phyloP scores from a whole-genome alignment of 2,888 invertebrate species.

The Cantharis flavilabris region DNA sequence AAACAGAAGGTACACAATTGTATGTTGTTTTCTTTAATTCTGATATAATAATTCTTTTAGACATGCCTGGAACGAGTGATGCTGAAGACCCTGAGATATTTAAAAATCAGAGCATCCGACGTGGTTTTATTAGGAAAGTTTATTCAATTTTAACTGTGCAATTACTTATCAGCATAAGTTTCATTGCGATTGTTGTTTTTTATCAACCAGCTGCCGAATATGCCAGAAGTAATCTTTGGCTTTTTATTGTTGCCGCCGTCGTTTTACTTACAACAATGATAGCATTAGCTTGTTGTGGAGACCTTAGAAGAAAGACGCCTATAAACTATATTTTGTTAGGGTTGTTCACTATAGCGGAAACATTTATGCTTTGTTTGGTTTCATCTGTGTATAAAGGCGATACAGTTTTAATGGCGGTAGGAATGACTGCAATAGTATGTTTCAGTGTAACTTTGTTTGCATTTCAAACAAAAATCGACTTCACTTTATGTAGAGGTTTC shows the following conservation, averaged over 20 bases:
- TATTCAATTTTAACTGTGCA: constrained; percentile 85
- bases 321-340: constrained; percentile 86
- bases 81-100: constrained; percentile 66
- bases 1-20: background rate
- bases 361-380: constrained; percentile 76
- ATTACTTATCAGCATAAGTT: constrained; percentile 74
- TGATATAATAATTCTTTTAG: background rate
- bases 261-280: constrained; percentile 73
- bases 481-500: constrained; percentile 78
- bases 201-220: constrained; percentile 66
- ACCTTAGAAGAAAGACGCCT: constrained; percentile 81
- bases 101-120: constrained; percentile 70
- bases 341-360: constrained; percentile 82
- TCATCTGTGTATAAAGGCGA: constrained; percentile 64
- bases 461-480: constrained; percentile 89
- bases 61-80: constrained; percentile 49
- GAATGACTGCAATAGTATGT: constrained; percentile 83
- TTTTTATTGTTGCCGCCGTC: constrained; percentile 58
- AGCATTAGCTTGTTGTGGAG: constrained; percentile 84
- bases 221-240: constrained; percentile 60
- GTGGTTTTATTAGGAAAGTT: constrained; percentile 78
- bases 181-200: constrained; percentile 78
- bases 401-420: constrained; percentile 82
- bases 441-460: constrained; percentile 88
- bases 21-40: background rate